These are phyloP conservation scores for Phalacrocorax aristotelis DNA, from an alignment of 2,113 vertebrate genomes.

Conservation along the genomic window DNA sequence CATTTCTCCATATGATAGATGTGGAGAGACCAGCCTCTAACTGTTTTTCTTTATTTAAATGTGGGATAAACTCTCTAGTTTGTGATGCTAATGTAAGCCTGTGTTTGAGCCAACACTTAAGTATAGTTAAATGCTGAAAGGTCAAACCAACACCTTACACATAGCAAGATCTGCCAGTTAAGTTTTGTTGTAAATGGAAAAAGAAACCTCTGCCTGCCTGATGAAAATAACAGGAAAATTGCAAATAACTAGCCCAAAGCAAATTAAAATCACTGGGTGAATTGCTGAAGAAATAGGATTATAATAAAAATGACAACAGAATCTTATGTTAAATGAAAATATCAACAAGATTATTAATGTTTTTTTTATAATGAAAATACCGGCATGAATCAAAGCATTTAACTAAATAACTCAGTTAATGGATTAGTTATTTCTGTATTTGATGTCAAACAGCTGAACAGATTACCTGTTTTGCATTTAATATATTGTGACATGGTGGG, in stretches of 20 bases:
- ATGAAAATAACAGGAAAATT: not conserved
- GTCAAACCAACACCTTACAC: not conserved
- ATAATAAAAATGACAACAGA: slow-evolving; percentile 12
- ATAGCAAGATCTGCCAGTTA: not conserved
- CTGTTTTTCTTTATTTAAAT: not conserved
- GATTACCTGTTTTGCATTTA: slow-evolving; percentile 5
- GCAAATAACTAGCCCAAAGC: not conserved
- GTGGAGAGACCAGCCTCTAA: not conserved
- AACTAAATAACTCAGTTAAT: not conserved
- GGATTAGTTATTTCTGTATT: not conserved
- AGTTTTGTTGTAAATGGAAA: not conserved
- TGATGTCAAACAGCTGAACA: not conserved
- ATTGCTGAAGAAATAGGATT: slow-evolving; percentile 8
- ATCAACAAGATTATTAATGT: not conserved
- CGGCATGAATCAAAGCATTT: not conserved
- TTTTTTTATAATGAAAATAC: slow-evolving; percentile 14
- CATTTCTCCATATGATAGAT: not conserved
- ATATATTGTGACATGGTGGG: not conserved
- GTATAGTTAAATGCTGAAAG: not conserved
- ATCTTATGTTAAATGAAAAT: not conserved
- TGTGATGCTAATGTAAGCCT: not conserved
- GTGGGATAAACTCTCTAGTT: not conserved
- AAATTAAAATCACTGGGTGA: slow-evolving; percentile 1
- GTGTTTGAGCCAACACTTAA: not conserved
- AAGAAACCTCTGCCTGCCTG: not conserved